Percentiles rank a stretch among this genome's conserved stretches.
Evolutionary conservation across 2,113 vertebrate genomes (phyloP).

Genomic region (Oplegnathus fasciatus): DNA sequence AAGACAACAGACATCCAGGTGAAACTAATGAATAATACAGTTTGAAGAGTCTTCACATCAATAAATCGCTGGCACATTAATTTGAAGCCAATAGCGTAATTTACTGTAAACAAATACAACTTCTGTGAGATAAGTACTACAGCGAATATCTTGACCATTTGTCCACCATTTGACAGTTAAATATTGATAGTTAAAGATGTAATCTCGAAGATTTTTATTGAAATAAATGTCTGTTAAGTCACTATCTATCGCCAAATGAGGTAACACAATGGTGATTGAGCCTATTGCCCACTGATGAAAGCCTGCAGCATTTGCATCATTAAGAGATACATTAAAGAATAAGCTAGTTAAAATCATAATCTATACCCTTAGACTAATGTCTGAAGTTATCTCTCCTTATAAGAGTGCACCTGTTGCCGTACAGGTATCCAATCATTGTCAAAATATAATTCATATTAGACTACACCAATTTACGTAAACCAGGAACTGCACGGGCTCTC

Average conservation of each 20-base stretch:
- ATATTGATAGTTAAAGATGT: neutral
- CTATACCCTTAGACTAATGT: neutral
- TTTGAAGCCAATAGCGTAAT: neutral
- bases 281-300: no score
- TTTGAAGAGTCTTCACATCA: neutral
- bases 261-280: no score
- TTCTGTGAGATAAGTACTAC: neutral
- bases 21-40: neutral
- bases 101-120: neutral
- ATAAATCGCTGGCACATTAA: neutral
- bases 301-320: no score
- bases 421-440: no score
- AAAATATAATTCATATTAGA: neutral
- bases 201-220: no score
- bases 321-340: neutral
- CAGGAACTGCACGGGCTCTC: no score
- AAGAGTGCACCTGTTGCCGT: neutral
- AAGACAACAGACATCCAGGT: neutral
- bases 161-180: no score
- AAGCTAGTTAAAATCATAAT: neutral
- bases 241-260: no score
- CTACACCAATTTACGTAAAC: no score
- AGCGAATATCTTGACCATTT: neutral
- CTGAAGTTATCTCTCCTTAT: neutral
- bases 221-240: no score